Evolutionary conservation across 2,888 invertebrate genomes (phyloP).

Genomic region (Tenthredo mesomela): DNA sequence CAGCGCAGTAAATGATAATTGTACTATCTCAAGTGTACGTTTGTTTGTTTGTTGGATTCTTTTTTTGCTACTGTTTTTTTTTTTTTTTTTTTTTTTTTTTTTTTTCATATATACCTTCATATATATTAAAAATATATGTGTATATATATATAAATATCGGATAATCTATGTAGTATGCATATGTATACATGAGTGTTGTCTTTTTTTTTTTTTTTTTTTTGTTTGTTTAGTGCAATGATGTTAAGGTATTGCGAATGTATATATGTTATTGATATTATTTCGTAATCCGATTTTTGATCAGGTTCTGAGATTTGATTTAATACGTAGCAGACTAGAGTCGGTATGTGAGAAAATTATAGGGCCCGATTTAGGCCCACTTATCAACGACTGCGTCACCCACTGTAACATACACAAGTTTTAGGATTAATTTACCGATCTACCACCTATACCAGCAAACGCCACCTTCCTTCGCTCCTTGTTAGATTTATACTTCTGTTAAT

Average conservation of each 20-base stretch:
- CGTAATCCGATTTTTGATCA: conserved; percentile 17
- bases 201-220: background rate
- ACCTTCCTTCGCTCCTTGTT: conserved; percentile 19
- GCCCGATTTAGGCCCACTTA: conserved; percentile 61
- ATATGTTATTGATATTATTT: background rate
- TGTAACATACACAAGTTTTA: conserved; percentile 67
- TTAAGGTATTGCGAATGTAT: background rate
- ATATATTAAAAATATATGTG: no score
- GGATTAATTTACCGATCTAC: conserved; percentile 9
- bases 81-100: background rate
- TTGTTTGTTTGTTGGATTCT: background rate
- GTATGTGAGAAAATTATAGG: conserved; percentile 19
- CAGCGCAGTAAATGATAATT: conserved; percentile 31
- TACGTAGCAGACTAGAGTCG: conserved; percentile 26
- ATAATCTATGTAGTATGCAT: background rate
- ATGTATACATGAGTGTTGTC: background rate
- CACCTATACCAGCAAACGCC: conserved; percentile 27
- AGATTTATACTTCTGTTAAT: conserved; percentile 31
- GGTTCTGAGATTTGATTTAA: conserved; percentile 26
- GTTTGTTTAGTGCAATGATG: background rate
- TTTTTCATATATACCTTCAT: background rate
- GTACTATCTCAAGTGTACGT: conserved; percentile 27
- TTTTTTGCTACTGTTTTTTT: no score
- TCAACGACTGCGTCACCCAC: conserved; percentile 68
- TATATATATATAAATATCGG: background rate